Conservation (phyloP, 2,797 vertebrate species). For the Acanthurus lineatus region DNA sequence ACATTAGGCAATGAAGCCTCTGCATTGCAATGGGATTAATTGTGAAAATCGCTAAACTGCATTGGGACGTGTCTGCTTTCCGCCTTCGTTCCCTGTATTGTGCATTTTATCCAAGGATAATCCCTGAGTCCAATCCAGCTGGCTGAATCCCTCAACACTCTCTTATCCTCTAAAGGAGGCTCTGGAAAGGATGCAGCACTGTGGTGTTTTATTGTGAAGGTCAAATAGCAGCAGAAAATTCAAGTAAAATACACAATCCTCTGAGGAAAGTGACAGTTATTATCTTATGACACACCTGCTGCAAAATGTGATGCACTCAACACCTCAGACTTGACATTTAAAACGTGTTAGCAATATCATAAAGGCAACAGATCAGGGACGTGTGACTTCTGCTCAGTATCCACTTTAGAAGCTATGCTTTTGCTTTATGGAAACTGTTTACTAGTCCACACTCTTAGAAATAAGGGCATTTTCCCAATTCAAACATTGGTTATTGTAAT, state of each 20-base stretch:
- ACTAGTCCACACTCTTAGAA: background rate
- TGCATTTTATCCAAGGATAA: constrained; percentile 50
- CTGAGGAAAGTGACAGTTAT: constrained; percentile 8
- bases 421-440: background rate
- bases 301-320: background rate
- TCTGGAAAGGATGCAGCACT: constrained; percentile 29
- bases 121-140: constrained; percentile 49
- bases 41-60: constrained; percentile 21
- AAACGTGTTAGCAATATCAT: background rate
- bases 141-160: constrained; percentile 39
- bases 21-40: constrained; percentile 25
- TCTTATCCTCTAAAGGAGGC: constrained; percentile 37
- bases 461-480: background rate
- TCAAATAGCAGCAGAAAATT: constrained; percentile 31
- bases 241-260: background rate
- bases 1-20: constrained; percentile 5
- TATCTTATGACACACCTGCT: constrained; percentile 6
- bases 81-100: constrained; percentile 27
- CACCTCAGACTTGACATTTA: background rate
- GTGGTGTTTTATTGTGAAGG: constrained; percentile 35
- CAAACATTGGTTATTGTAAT: no score
- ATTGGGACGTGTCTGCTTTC: constrained; percentile 11
- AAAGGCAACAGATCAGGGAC: no score
- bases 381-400: background rate
- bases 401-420: background rate